Evolutionary conservation across 2,113 vertebrate species (phyloP).

Genomic region (Alaudala cheleensis): DNA sequence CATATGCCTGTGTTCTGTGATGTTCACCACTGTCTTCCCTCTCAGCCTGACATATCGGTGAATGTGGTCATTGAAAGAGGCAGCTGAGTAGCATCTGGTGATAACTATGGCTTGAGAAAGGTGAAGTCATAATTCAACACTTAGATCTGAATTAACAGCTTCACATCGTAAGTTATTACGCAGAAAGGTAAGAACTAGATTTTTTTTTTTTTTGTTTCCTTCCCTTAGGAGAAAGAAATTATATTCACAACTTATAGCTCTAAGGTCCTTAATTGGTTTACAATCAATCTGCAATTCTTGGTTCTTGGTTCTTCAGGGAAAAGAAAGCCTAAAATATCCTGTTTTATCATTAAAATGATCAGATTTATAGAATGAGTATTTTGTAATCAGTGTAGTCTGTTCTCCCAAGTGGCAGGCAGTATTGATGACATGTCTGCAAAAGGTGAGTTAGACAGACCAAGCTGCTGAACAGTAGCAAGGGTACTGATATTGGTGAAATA

Average conservation of each 20-base stretch:
- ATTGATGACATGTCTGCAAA: conserved; percentile 16
- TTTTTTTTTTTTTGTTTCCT: background rate
- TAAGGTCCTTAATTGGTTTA: conserved; percentile 24
- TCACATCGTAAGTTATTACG: background rate
- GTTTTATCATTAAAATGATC: conserved; percentile 42
- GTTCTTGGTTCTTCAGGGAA: conserved; percentile 21
- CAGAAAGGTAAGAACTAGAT: background rate
- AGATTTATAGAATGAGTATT: conserved; percentile 20
- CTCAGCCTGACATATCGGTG: background rate
- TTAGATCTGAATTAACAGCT: background rate
- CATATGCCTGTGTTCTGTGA: background rate
- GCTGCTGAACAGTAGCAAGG: background rate
- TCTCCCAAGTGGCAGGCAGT: background rate
- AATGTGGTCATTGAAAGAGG: background rate
- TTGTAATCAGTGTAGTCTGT: background rate
- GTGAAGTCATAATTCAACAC: background rate
- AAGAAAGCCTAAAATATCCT: conserved; percentile 20
- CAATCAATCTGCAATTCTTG: conserved; percentile 22
- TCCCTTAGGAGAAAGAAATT: background rate
- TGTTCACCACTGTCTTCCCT: background rate
- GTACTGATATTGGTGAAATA: background rate
- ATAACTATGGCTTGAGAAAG: background rate
- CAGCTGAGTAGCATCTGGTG: background rate
- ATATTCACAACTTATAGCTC: background rate
- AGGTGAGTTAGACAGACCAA: background rate